Conservation (phyloP, 2,113 vertebrate genomes). For the Vulpes ferrilata region DNA sequence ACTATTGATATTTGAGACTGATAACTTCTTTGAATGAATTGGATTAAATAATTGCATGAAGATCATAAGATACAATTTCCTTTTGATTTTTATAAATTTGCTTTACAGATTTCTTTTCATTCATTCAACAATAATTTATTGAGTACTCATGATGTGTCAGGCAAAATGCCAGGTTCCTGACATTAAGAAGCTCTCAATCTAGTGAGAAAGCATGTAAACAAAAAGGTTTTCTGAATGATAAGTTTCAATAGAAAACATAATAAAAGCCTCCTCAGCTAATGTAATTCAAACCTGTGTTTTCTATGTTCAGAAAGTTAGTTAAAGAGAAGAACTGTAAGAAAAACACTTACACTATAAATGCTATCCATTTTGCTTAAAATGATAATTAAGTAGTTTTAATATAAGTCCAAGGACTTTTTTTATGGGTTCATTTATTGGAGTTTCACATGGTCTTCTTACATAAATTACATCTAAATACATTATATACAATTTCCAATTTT, state of each 20-base stretch:
- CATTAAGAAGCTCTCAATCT: conserved; percentile 67
- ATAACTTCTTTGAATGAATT: conserved; percentile 69
- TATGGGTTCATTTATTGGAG: background rate
- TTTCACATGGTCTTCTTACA: background rate
- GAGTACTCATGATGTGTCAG: conserved; percentile 67
- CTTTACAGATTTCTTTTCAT: conserved; percentile 69
- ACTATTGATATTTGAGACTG: conserved; percentile 51
- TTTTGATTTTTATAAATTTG: conserved; percentile 78
- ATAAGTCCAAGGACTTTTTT: background rate
- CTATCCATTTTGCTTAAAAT: conserved; percentile 28
- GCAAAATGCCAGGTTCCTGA: conserved; percentile 78
- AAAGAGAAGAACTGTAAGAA: conserved; percentile 33
- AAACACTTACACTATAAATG: background rate
- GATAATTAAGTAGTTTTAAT: conserved; percentile 53
- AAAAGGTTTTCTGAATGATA: conserved; percentile 64
- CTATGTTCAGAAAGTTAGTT: conserved; percentile 33
- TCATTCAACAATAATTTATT: conserved; percentile 76
- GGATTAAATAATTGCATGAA: conserved; percentile 72
- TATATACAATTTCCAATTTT: background rate
- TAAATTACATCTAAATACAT: background rate
- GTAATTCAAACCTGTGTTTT: conserved; percentile 60
- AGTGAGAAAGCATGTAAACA: conserved; percentile 64
- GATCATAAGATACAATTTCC: conserved; percentile 68
- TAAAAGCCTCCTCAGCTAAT: conserved; percentile 11
- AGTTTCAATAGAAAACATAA: conserved; percentile 69